These are phyloP conservation scores for Omphaloscelis lunosa DNA, from an alignment of 2,888 invertebrate species.

Conservation along the genomic window DNA sequence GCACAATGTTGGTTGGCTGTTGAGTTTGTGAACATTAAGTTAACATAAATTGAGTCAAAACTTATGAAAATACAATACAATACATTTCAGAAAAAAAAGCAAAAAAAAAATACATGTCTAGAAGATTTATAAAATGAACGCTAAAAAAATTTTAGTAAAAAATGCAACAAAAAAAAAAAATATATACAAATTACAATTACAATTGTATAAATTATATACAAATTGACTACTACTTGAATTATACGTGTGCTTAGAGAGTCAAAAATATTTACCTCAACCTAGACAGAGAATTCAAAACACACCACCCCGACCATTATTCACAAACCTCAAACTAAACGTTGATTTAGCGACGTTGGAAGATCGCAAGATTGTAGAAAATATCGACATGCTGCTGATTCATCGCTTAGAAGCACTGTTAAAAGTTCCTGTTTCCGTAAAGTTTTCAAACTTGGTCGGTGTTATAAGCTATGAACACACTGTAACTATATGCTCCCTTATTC, in stretches of 20 bases:
- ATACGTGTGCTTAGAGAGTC: not conserved
- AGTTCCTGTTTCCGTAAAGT: constrained; percentile 40
- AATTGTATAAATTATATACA: no score
- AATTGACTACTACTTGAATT: not conserved
- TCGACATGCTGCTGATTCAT: constrained; percentile 50
- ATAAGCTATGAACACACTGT: constrained; percentile 24
- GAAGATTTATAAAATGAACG: no score
- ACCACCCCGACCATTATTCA: not conserved
- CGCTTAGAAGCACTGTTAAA: constrained; percentile 52
- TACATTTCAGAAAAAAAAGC: no score
- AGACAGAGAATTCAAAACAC: not conserved
- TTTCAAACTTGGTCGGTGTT: constrained; percentile 35
- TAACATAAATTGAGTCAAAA: no score
- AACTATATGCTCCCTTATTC: not conserved
- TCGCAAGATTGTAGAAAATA: constrained; percentile 29
- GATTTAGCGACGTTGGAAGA: constrained; percentile 5
- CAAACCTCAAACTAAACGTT: constrained; percentile 21
- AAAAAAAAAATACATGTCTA: no score
- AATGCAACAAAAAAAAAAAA: no score
- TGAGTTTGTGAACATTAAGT: no score
- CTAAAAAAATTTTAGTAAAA: no score
- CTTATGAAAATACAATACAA: no score
- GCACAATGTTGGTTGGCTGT: no score
- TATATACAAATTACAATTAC: no score
- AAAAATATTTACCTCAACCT: not conserved